Base-by-base conservation (phyloP, 2,113 vertebrate genomes). In the Etheostoma spectabile region DNA sequence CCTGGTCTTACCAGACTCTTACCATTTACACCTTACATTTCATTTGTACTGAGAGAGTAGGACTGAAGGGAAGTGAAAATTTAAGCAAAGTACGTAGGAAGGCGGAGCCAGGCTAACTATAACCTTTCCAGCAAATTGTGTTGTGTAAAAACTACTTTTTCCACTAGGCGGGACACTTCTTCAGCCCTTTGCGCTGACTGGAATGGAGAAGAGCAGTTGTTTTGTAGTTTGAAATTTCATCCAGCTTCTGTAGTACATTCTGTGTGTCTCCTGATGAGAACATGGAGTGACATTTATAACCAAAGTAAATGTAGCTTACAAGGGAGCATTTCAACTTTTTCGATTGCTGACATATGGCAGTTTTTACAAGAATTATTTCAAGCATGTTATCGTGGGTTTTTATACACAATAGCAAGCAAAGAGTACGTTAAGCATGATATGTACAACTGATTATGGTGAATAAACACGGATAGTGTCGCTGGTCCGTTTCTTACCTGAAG, bases 171-270 rank as follows among this genome's bases (percentile, higher is more conserved):
- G 0, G 95, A 95, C 45, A 97, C 83, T 5, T 97, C 96, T 73
- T 96, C 22, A 99, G 91, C 80, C 60, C 88, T 84, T 94, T 97
- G 86, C 95, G 96, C 89, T 99, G 97, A 35, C 65, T 85, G 0
- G 91, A 8, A 99, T 96, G 75, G 96, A 96, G 90, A 92, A 19
- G 95, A 95, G 83, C 97, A 97, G 15, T 55, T 95, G 0, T 90
- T 95, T 87, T 99, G 98, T 4, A 99, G 95, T 88, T 96, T 96
- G 82, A 97, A 16, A 99, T 88, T 88, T 99, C 97, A 83, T 98
- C 96, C 1, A 99, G 91, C 82, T 99, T 97, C 89, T 97, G 95
- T 84, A 96, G 93, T 99, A 99, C 46, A 93, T 91, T 76, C 85
- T 95, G 85, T 99, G 97, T 55, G 94, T 96, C 66, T 99, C 98